These are phyloP conservation scores for Papilio helenus DNA, from an alignment of 1,140 invertebrate genomes.

Conservation along the genomic window DNA sequence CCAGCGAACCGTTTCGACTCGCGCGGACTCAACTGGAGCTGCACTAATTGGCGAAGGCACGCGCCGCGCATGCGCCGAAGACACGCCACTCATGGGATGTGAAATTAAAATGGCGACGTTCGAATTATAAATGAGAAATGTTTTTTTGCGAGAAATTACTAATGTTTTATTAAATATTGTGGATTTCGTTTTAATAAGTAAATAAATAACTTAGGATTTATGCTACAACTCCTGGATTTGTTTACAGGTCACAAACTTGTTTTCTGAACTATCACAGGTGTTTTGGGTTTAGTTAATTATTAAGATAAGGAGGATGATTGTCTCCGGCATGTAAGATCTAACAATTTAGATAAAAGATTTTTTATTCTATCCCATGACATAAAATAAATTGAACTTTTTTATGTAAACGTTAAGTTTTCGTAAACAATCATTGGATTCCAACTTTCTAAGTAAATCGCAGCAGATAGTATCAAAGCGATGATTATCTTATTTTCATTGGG, in stretches of 20 bases:
- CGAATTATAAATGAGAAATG: slow-evolving; percentile 51
- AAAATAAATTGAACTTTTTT: background rate
- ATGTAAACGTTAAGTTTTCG: slow-evolving; percentile 53
- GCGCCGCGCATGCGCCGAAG: slow-evolving; percentile 75
- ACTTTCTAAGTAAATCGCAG: slow-evolving; percentile 57
- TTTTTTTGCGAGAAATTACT: background rate
- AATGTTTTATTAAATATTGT: background rate
- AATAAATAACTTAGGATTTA: no score
- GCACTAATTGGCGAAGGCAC: slow-evolving; percentile 80
- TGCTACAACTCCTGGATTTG: no score
- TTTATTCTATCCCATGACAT: background rate
- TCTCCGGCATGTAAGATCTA: background rate
- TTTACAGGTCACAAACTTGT: background rate
- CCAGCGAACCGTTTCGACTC: slow-evolving; percentile 73
- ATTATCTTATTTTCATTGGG: slow-evolving; percentile 41
- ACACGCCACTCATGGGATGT: slow-evolving; percentile 78
- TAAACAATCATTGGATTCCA: slow-evolving; percentile 58
- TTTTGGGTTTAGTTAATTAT: background rate
- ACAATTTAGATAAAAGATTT: background rate
- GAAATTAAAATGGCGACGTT: slow-evolving; percentile 67
- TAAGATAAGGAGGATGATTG: background rate
- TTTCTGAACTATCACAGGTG: background rate
- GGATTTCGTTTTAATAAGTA: background rate
- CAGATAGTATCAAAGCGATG: slow-evolving; percentile 36
- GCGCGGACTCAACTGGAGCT: slow-evolving; percentile 77